Evolutionary conservation across 2,888 invertebrate species (phyloP), one percentile per base, ranked within the genome.

Genomic region (Galerucella calmariensis): DNA sequence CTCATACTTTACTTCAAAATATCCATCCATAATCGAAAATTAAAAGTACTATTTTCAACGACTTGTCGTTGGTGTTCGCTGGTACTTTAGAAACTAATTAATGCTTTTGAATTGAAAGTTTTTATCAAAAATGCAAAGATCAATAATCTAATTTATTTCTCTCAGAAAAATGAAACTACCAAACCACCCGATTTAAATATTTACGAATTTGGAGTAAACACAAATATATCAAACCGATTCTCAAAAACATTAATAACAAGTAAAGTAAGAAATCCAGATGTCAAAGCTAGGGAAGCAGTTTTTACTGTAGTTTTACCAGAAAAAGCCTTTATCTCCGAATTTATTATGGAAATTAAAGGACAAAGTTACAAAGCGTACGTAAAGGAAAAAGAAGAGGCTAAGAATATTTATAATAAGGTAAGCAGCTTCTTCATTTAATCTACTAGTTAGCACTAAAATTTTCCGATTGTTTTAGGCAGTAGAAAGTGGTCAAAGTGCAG

Each of bases 281-380:
- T 86, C 62, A 84, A 82, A 9, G 86, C 91, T 1, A 90, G 90
- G 76, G 91, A 92, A 82, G 90, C 90, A 14, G 86, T 88, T 72
- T 92, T 92, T 85, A 87, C 89, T 71, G 89, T 92, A 16, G 88
- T 91, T 53, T 84, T 92, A 63, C 92, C 92, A 0, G 91, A 92
- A 75, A 90, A 91, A 0, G 92, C 92, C 1, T 92, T 73, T 35
- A 75, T 76, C 67, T 70, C 67, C 8, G 62, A 69, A 66, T 75
- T 75, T 83, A 86, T 70, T 84, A 91, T 90, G 90, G 90, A 89
- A 20, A 85, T 90, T 6, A 88, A 89, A 59, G 90, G 89, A 41
- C 90, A 89, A 82, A 85, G 88, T 1, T 90, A 90, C 84, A 89
- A 89, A 79, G 90, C 90, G 0, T 90, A 90, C 79, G 90, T 91